Evolutionary conservation across 92 coral and sea anemone species (phyloP), one percentile per base, ranked within the genome.

Genomic region (Epizoanthus stellaris): DNA sequence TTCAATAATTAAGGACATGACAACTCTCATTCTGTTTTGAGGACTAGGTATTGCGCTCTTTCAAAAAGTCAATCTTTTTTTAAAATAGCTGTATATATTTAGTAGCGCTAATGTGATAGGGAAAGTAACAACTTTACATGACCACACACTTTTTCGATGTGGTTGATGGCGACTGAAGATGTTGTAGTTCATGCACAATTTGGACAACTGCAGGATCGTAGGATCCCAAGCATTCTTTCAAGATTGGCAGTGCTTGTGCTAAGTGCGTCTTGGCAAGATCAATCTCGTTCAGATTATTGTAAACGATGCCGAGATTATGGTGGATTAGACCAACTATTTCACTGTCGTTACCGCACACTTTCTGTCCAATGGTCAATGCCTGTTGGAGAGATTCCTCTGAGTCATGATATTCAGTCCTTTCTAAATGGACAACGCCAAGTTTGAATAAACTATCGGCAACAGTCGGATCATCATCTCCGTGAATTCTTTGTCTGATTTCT

Each of bases 371-470:
- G 13, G 60, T 16, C 61, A 79, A 36, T 13, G 67, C 83, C 30
- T 64, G 47, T 23, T 79, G 57, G 25, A 79, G 53, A 20, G 43
- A 79, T 40, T 62, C 83, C 57, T 79, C 61, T 3, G 83, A 67
- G 19, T 20, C 83, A 13, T 45, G 64, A 21, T 63, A 79, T n/a
- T 79, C 72, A 40, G 40, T 62, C 53, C 56, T 79, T 36, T 79
- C 60, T 20, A 79, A 58, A 79, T 79, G 72, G 14, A 63, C 71
- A 79, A 79, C 61, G 4, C 83, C 83, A 14, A 79, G 83, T 38
- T 79, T 79, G 40, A 79, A 79, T 58, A 79, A 79, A 62, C 72
- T 79, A 19, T 79, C 83, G 9, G 83, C 72, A 42, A 63, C 72
- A 63, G 72, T 20, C 4, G 59, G 72, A 79, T 79, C 83, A 63